Conservation (phyloP, 2,888 invertebrate genomes). For the Rotaria sp. region DNA sequence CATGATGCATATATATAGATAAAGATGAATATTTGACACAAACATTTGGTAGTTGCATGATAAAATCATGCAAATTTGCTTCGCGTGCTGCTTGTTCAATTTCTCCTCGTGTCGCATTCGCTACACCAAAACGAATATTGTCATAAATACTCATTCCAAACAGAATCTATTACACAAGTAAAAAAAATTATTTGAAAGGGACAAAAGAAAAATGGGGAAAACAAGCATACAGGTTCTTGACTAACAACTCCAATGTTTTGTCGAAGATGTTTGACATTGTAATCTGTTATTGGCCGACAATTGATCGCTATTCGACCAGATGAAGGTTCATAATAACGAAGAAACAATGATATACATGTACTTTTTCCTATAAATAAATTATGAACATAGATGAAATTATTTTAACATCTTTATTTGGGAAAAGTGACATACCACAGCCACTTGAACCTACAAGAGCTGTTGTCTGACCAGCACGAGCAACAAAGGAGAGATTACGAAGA, state of each 20-base stretch:
- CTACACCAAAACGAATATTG: no score
- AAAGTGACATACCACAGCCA: constrained; percentile 61
- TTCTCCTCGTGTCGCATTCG: no score
- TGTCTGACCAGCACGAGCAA: constrained; percentile 83
- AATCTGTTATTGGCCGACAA: no score
- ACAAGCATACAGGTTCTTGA: constrained; percentile 94
- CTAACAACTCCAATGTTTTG: constrained; percentile 49
- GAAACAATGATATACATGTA: no score
- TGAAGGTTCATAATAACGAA: no score
- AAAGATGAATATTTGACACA: background rate
- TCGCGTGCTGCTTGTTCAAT: constrained; percentile 57
- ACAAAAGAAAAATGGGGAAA: constrained; percentile 76
- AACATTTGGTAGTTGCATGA: constrained; percentile 43
- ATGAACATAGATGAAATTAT: background rate
- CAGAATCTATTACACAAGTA: constrained; percentile 70
- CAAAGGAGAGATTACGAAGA: constrained; percentile 71
- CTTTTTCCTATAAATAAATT: constrained; percentile 56
- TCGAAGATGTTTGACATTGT: no score
- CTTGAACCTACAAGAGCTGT: constrained; percentile 95
- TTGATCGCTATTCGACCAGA: no score
- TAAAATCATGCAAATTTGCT: constrained; percentile 76
- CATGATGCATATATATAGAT: background rate
- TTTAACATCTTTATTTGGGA: background rate
- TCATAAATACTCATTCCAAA: constrained; percentile 60
- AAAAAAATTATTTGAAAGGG: no score